A percentile compares a stretch with the other conserved stretches of the same genome.
These are phyloP conservation scores for Platysteira castanea DNA, from an alignment of 2,113 vertebrate species.

Conservation along the genomic window DNA sequence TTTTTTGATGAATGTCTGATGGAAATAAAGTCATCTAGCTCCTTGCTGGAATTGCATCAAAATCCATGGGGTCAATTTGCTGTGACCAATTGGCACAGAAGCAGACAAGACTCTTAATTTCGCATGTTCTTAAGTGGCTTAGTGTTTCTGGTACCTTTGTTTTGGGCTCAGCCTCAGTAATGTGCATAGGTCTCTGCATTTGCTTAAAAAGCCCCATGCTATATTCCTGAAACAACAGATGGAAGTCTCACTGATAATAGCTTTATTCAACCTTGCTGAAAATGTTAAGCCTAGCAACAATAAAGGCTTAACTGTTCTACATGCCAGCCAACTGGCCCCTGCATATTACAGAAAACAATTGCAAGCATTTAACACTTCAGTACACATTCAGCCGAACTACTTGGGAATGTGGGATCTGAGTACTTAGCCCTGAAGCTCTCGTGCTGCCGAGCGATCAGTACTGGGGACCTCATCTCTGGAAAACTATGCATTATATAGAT, in stretches of 20 bases:
- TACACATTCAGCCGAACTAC: not conserved
- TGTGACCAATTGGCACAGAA: not conserved
- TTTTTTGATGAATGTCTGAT: not conserved
- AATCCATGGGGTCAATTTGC: not conserved
- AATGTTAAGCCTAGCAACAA: conserved; percentile 39
- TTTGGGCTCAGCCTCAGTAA: not conserved
- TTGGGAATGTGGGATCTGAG: not conserved
- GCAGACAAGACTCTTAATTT: not conserved
- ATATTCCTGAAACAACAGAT: conserved; percentile 1
- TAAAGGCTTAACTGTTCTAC: conserved; percentile 53
- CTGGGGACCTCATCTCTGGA: not conserved
- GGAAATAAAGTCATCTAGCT: not conserved
- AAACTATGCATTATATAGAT: not conserved
- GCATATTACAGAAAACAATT: conserved; percentile 1
- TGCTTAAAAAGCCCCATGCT: not conserved
- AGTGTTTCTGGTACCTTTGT: not conserved
- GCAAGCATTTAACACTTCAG: conserved; percentile 21
- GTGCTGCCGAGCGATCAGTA: rapidly evolving
- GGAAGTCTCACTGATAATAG: conserved; percentile 9
- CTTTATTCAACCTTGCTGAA: conserved; percentile 49
- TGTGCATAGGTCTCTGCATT: not conserved
- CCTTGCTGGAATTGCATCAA: not conserved
- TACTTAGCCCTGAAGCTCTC: not conserved
- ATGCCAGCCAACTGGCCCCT: not conserved
- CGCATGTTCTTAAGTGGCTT: not conserved